These are phyloP conservation scores for Ctena decussata DNA, from an alignment of 2,888 invertebrate species.

Conservation along the genomic window DNA sequence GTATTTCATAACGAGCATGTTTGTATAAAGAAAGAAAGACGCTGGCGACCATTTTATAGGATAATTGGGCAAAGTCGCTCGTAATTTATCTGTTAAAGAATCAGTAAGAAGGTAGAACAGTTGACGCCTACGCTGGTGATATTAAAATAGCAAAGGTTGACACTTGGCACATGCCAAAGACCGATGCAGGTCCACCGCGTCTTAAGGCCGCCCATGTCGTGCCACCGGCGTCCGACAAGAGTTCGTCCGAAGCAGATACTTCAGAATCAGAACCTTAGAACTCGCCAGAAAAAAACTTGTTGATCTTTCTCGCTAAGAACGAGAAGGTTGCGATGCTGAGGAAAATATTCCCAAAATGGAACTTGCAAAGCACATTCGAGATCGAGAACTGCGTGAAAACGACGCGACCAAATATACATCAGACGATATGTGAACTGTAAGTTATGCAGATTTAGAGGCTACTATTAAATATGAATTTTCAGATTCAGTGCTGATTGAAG, in stretches of 20 bases:
- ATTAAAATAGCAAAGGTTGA: slow-evolving; percentile 26
- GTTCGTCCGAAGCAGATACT: background rate
- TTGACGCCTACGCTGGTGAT: slow-evolving; percentile 18
- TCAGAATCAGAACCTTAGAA: background rate
- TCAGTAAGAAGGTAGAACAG: slow-evolving; percentile 16
- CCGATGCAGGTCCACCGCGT: background rate
- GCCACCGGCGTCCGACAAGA: background rate
- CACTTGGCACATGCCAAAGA: slow-evolving; percentile 32
- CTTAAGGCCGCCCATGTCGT: slow-evolving; percentile 16
- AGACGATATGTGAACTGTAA: background rate
- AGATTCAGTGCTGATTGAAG: background rate
- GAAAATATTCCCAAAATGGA: slow-evolving; percentile 37
- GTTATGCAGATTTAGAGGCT: background rate
- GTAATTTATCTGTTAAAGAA: slow-evolving; percentile 32
- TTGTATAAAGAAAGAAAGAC: slow-evolving; percentile 26
- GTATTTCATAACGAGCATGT: slow-evolving; percentile 25
- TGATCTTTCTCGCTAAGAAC: background rate
- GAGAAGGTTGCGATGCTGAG: slow-evolving; percentile 16
- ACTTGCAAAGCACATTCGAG: background rate
- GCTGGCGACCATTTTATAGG: slow-evolving; percentile 41
- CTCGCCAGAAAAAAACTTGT: background rate
- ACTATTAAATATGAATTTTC: background rate
- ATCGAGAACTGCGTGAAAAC: background rate
- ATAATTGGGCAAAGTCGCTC: slow-evolving; percentile 30
- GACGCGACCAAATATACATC: background rate